Conservation (phyloP, 2,797 vertebrate species). For the Karalla daura region DNA sequence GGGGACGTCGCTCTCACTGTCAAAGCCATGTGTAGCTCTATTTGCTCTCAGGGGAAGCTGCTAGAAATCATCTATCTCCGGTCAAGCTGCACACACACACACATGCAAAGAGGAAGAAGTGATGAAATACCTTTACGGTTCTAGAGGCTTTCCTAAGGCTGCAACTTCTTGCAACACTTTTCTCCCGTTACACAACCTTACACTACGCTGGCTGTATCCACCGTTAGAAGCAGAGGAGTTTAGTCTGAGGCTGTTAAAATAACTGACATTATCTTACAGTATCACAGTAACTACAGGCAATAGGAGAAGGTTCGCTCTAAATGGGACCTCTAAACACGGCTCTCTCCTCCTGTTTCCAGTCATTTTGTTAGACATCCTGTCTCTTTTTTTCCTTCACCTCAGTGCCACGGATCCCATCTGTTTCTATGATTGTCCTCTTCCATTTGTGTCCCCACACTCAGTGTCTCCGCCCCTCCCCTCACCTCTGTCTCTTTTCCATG, state of each 20-base stretch:
- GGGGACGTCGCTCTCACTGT: slow-evolving; percentile 53
- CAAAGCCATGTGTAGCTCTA: slow-evolving; percentile 64
- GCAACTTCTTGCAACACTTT: neutral
- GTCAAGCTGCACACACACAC: neutral
- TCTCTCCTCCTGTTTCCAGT: neutral
- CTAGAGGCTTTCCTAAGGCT: slow-evolving; percentile 6
- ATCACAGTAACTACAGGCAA: slow-evolving; percentile 9
- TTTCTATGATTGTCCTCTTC: slow-evolving; percentile 26
- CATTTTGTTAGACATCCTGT: neutral
- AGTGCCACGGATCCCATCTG: slow-evolving; percentile 30
- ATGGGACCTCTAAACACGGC: neutral
- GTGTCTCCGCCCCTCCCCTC: neutral
- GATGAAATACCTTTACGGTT: slow-evolving; percentile 21
- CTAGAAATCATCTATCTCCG: slow-evolving; percentile 19
- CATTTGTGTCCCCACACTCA: slow-evolving; percentile 4
- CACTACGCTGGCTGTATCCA: neutral
- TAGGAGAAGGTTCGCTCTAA: neutral
- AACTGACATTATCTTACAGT: slow-evolving; percentile 15
- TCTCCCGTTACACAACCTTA: neutral
- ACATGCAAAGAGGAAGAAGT: neutral
- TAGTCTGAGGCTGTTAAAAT: slow-evolving; percentile 26
- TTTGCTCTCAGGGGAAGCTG: slow-evolving; percentile 31
- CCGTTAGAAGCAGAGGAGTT: slow-evolving; percentile 1
- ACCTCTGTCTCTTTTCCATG: slow-evolving; percentile 31
- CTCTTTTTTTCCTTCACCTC: slow-evolving; percentile 15